phyloP scores from a whole-genome alignment of 2,113 vertebrate genomes.

The Theropithecus gelada region DNA sequence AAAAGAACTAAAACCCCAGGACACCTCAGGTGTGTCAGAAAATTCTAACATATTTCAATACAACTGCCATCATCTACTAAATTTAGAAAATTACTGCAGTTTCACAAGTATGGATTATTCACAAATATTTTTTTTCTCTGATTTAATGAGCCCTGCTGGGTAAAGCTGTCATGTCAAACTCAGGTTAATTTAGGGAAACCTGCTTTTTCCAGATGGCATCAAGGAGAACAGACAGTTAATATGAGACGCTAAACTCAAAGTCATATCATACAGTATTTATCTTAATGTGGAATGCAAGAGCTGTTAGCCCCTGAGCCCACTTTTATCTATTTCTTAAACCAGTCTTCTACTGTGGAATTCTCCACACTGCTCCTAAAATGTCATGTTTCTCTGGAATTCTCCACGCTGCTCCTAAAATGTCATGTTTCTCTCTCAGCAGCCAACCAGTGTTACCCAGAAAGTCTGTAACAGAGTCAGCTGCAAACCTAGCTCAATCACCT shows the following conservation, averaged over 20 bases:
- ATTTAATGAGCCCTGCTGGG: conserved; percentile 50
- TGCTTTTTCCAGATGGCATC: conserved; percentile 37
- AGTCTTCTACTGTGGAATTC: not conserved
- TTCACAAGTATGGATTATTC: conserved; percentile 63
- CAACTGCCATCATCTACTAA: conserved; percentile 53
- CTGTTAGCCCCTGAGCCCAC: not conserved
- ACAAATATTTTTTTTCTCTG: conserved; percentile 43
- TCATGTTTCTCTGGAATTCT: not conserved
- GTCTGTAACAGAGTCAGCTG: not conserved
- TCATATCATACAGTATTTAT: not conserved
- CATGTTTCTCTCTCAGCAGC: not conserved
- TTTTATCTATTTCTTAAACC: conserved; percentile 7
- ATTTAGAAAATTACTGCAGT: conserved; percentile 58
- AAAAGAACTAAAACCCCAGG: conserved; percentile 42
- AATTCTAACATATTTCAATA: conserved; percentile 59
- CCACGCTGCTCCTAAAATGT: not conserved
- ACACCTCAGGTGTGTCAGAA: conserved; percentile 26
- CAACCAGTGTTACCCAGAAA: not conserved
- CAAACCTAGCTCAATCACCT: not conserved
- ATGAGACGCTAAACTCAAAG: not conserved
- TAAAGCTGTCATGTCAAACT: conserved; percentile 50
- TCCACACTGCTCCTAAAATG: not conserved
- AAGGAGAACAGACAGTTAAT: not conserved
- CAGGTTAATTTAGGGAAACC: conserved; percentile 44
- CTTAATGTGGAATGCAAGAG: not conserved